Evolutionary conservation across 2,888 invertebrate genomes (phyloP).

Genomic region (Cantharis rustica): DNA sequence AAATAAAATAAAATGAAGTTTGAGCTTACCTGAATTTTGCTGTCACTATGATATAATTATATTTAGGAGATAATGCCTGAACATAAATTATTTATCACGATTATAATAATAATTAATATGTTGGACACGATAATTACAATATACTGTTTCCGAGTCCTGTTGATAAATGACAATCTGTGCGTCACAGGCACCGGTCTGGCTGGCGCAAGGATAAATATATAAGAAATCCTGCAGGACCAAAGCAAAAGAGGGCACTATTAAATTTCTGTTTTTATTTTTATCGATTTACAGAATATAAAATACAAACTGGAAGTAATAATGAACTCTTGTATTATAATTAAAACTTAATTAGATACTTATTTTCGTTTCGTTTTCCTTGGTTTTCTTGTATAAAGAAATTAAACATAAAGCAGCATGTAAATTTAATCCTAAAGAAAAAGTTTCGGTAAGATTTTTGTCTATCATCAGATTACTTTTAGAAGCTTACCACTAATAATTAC

Average conservation of each 20-base stretch:
- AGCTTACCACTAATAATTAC: background rate
- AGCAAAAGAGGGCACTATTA: background rate
- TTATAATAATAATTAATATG: background rate
- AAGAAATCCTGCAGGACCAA: background rate
- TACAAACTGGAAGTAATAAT: background rate
- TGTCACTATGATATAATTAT: background rate
- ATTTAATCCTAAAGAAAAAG: background rate
- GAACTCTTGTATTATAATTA: background rate
- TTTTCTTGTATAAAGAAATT: background rate
- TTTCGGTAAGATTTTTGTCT: background rate
- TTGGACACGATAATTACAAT: background rate
- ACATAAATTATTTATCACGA: background rate
- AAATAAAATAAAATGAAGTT: background rate
- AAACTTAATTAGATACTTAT: background rate
- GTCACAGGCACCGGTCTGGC: slow-evolving; percentile 26
- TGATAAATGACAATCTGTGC: slow-evolving; percentile 9
- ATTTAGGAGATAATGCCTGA: background rate
- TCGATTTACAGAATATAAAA: background rate
- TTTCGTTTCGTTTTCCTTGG: background rate
- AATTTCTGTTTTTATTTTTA: background rate
- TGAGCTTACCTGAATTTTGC: background rate
- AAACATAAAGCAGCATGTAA: background rate
- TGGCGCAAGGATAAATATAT: slow-evolving; percentile 18
- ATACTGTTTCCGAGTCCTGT: background rate
- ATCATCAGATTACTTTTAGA: background rate